Conservation (phyloP, 2,888 invertebrate species). For the Athrips mouffetella region DNA sequence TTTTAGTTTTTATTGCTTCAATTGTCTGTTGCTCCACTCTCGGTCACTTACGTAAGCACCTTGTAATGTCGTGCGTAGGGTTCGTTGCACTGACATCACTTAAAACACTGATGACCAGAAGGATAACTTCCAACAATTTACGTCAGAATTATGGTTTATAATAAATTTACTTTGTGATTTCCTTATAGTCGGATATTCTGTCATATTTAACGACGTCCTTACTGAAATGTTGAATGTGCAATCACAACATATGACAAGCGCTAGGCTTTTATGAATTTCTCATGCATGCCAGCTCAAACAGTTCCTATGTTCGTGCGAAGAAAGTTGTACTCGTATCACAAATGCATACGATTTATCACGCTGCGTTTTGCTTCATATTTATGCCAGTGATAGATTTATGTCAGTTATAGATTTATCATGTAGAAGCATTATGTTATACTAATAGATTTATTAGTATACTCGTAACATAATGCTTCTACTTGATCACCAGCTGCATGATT, state of each 20-base stretch:
- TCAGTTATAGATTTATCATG: no score
- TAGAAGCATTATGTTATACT: no score
- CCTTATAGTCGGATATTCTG: slow-evolving; percentile 4
- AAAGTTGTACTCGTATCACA: background rate
- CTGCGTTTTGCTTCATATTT: slow-evolving; percentile 4
- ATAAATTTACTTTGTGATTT: slow-evolving; percentile 5
- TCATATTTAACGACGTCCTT: slow-evolving; percentile 2
- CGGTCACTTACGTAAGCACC: slow-evolving; percentile 55
- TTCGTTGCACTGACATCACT: slow-evolving; percentile 53
- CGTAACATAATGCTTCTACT: slow-evolving; percentile 3
- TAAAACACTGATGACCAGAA: slow-evolving; percentile 1
- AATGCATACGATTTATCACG: background rate
- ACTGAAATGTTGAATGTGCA: background rate
- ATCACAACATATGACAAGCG: background rate
- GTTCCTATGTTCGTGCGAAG: no score
- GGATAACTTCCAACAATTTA: background rate
- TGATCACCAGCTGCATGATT: slow-evolving; percentile 18
- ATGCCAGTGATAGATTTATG: slow-evolving; percentile 9
- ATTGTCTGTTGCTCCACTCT: slow-evolving; percentile 67
- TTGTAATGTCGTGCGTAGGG: slow-evolving; percentile 53
- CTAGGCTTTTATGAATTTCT: background rate
- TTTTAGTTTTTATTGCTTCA: slow-evolving; percentile 67
- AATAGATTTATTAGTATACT: slow-evolving; percentile 9
- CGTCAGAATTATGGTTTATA: slow-evolving; percentile 1
- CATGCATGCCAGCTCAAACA: no score